Evolutionary conservation across 2,797 vertebrate genomes (phyloP).

Genomic region (Crocodylus rhombifer): DNA sequence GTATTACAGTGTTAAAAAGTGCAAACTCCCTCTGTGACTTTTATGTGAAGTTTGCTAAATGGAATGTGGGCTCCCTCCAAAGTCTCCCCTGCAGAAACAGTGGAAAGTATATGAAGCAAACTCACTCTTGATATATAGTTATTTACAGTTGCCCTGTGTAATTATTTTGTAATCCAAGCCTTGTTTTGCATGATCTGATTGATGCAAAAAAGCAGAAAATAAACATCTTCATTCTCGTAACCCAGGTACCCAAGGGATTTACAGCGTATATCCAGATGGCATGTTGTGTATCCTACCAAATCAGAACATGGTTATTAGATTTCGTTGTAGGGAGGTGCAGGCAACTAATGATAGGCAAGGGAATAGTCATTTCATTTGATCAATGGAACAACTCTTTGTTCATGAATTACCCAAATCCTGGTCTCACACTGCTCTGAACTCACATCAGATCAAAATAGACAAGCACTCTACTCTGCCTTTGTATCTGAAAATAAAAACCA

Average conservation of each 20-base stretch:
- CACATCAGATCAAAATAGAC: constrained; percentile 31
- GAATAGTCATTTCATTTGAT: constrained; percentile 32
- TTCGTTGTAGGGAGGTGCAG: constrained; percentile 52
- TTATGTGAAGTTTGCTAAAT: not conserved
- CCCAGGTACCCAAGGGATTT: not conserved
- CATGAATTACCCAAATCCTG: constrained; percentile 35
- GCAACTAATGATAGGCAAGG: constrained; percentile 27
- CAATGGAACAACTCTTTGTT: constrained; percentile 36
- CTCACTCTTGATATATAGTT: not conserved
- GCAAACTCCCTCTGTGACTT: not conserved
- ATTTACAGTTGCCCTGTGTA: not conserved
- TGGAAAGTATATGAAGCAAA: not conserved
- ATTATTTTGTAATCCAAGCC: constrained; percentile 43
- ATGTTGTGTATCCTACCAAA: constrained; percentile 8
- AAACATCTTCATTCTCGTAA: not conserved
- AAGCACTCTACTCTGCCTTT: constrained; percentile 45
- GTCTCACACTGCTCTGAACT: constrained; percentile 7
- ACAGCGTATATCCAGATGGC: constrained; percentile 19
- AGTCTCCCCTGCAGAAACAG: not conserved
- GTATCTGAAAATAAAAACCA: constrained; percentile 46
- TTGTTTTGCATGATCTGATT: constrained; percentile 25
- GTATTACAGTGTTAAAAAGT: not conserved
- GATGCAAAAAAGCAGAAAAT: constrained; percentile 23
- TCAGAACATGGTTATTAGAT: constrained; percentile 41
- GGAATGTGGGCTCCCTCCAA: not conserved